Evolutionary conservation across 2,888 invertebrate species (phyloP).

Genomic region (Hydriomena furcata): DNA sequence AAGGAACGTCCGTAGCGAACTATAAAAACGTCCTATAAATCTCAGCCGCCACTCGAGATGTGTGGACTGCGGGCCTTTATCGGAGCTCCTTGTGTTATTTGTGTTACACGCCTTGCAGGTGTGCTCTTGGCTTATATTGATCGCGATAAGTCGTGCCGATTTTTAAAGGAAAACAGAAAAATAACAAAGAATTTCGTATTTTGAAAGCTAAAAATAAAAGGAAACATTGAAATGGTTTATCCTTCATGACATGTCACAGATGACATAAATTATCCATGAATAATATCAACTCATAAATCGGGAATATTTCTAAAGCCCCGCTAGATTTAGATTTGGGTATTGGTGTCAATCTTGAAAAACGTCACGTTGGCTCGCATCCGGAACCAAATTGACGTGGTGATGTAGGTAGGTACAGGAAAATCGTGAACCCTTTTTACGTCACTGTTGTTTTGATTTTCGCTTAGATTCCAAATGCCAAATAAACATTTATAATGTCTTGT

Average conservation of each 20-base stretch:
- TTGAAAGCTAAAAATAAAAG: neutral
- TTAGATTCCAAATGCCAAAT: slow-evolving; percentile 28
- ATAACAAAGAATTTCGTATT: slow-evolving; percentile 3
- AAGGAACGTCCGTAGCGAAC: slow-evolving; percentile 74
- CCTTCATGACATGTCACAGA: slow-evolving; percentile 15
- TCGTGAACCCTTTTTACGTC: slow-evolving; percentile 54
- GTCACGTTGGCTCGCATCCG: slow-evolving; percentile 42
- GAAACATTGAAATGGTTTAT: slow-evolving; percentile 20
- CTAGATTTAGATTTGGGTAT: slow-evolving; percentile 50
- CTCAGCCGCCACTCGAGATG: slow-evolving; percentile 57
- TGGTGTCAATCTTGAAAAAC: slow-evolving; percentile 51
- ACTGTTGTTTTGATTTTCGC: slow-evolving; percentile 37
- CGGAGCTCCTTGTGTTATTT: slow-evolving; percentile 61
- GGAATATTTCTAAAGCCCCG: slow-evolving; percentile 36
- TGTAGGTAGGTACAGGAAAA: slow-evolving; percentile 48
- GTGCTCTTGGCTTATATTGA: slow-evolving; percentile 55
- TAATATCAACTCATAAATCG: slow-evolving; percentile 46
- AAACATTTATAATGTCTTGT: slow-evolving; percentile 29
- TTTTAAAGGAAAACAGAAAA: slow-evolving; percentile 31
- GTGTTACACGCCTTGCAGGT: slow-evolving; percentile 61
- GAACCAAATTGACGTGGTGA: slow-evolving; percentile 55
- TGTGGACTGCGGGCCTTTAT: slow-evolving; percentile 66
- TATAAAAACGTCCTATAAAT: slow-evolving; percentile 77
- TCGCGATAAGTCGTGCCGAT: slow-evolving; percentile 46
- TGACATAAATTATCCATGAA: slow-evolving; percentile 27